A percentile compares a stretch with the other conserved stretches of the same genome.
phyloP scores from a whole-genome alignment of 53 echinoderm and acorn worm genomes.

The Paelopatides confundens region DNA sequence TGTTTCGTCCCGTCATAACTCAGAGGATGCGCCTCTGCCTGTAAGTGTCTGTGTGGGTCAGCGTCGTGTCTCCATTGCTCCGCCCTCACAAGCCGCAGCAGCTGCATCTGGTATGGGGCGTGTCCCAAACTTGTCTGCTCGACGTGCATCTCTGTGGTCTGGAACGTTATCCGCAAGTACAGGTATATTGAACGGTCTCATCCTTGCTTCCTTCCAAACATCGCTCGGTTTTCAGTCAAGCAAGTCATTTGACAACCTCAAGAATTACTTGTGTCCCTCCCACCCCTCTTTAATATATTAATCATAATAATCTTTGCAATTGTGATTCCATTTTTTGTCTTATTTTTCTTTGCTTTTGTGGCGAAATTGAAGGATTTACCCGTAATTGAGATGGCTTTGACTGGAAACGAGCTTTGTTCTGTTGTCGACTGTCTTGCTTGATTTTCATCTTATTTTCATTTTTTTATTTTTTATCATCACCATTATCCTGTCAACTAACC shows the following conservation, averaged over 20 bases:
- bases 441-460: not conserved
- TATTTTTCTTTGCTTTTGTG: too few species aligned
- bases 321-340: too few species aligned
- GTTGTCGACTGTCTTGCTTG: not conserved
- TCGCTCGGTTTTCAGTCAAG: not conserved
- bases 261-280: too few species aligned
- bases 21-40: conserved; percentile 94
- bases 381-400: not conserved
- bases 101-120: conserved; percentile 83
- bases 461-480: not conserved
- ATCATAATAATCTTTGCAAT: too few species aligned
- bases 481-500: not conserved
- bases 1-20: conserved; percentile 70
- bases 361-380: too few species aligned
- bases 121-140: conserved; percentile 91
- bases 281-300: too few species aligned
- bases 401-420: not conserved
- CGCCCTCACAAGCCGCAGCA: conserved; percentile 78
- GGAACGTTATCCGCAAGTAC: conserved; percentile 89
- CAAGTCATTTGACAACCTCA: not conserved
- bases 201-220: not conserved
- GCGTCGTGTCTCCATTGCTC: conserved; percentile 93
- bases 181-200: conserved; percentile 62
- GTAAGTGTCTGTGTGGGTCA: conserved; percentile 87
- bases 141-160: conserved; percentile 99